These are phyloP conservation scores for Tapera naevia DNA, from an alignment of 2,797 vertebrate species.

Conservation along the genomic window DNA sequence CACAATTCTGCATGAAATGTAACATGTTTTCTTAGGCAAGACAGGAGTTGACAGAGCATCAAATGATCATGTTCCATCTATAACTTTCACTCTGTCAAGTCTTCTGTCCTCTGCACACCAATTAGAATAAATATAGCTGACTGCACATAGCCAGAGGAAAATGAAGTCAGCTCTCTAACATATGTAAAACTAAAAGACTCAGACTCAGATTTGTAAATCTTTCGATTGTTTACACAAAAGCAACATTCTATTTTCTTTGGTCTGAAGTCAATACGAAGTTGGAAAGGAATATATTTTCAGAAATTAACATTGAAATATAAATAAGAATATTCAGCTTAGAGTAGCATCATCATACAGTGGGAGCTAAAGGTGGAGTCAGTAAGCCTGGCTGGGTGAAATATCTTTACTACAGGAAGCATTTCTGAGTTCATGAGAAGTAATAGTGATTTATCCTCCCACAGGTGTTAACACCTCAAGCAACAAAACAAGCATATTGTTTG, in stretches of 20 bases:
- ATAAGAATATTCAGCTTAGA: neutral
- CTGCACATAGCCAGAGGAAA: constrained; percentile 2
- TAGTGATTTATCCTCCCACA: neutral
- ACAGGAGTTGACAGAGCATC: constrained; percentile 62
- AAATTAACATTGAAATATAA: neutral
- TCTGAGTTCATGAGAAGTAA: neutral
- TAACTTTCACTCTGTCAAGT: constrained; percentile 59
- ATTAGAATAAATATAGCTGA: constrained; percentile 52
- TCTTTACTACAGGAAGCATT: neutral
- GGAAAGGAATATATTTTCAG: neutral
- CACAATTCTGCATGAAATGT: constrained; percentile 18
- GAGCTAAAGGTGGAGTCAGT: neutral
- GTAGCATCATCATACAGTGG: neutral
- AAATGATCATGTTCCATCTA: constrained; percentile 48
- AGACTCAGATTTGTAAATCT: neutral
- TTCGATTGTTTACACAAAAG: neutral
- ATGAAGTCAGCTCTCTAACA: neutral
- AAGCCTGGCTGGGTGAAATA: neutral
- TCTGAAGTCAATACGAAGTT: neutral
- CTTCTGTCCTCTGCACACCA: constrained; percentile 32
- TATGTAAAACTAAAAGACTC: neutral
- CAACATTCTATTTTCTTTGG: neutral
- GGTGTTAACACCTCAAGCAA: neutral
- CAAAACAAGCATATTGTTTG: neutral
- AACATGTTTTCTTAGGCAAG: constrained; percentile 41